Base-by-base conservation (phyloP, 2,113 vertebrate genomes). In the Amphiprion ocellaris region DNA sequence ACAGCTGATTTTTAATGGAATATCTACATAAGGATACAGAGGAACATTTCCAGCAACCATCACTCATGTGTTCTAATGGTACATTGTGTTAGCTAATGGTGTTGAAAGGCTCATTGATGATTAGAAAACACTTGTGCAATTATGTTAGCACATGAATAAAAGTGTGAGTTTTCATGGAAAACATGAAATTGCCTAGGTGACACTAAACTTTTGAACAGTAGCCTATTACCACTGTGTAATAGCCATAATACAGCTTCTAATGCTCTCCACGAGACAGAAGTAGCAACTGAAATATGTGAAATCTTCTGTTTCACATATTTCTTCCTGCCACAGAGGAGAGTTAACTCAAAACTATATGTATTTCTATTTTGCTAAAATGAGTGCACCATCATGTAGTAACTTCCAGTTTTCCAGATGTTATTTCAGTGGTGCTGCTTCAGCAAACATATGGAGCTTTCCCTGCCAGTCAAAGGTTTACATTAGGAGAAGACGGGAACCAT, bases 401-500 rank as follows among this genome's bases (percentile, higher is more conserved):
- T 41, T 60, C 8, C 28, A 21, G 28, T 59, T 79, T 54, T 71
- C 39, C 37, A 70, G 37, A 61, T 62, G 24, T 80, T 39, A 82
- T 59, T 74, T 61, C 58, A 69, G 58, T 64, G 41, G 8, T 74
- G 76, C 69, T 90, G 72, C 49, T 69, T 84, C 76, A 83, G 71
- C 73, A 82, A 79, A 75, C 24, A 52, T 21, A 68, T 72, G 52
- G 65, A 71, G 62, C 69, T 41, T 56, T 64, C n/a, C 64, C 68
- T 30, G 72, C 72, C 83, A 70, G 68, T 65, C 52, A 70, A 71
- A 82, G 26, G 39, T 71, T 59, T 79, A 69, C 79, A 83, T 86
- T 69, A 81, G 50, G 66, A 79, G 73, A 74, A 89, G 81, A 79
- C 68, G 74, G 81, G 83, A 82, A 87, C 59, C 79, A 82, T 78